phyloP scores from a whole-genome alignment of 2,113 vertebrate genomes.

The Riparia riparia region DNA sequence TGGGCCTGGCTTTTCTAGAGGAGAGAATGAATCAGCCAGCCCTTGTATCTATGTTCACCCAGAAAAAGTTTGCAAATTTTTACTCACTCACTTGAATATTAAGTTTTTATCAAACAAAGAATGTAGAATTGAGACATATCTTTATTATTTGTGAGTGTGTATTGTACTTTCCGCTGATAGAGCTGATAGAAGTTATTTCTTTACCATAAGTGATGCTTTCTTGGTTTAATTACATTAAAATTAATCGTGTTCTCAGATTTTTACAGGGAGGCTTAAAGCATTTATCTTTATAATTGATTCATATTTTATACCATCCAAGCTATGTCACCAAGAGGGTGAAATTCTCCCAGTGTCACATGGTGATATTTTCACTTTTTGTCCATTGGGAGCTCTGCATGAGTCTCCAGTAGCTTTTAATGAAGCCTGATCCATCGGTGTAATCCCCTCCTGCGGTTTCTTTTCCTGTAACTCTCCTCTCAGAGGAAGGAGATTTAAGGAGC shows the following conservation, averaged over 20 bases:
- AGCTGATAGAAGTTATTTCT: background rate
- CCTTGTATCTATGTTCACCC: background rate
- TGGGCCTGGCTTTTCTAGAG: background rate
- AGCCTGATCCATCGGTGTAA: background rate
- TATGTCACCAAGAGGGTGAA: background rate
- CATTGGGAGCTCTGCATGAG: background rate
- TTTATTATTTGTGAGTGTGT: background rate
- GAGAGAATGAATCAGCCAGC: background rate
- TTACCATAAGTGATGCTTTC: accelerated
- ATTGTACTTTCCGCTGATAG: background rate
- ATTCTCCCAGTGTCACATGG: background rate
- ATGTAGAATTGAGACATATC: background rate
- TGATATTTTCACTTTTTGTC: background rate
- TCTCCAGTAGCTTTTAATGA: background rate
- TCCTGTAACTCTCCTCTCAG: background rate
- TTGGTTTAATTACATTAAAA: background rate
- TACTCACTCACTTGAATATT: background rate
- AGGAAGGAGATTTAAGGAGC: background rate
- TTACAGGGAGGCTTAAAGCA: background rate
- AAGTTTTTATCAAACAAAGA: background rate
- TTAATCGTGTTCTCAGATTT: background rate
- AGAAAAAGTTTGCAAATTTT: background rate
- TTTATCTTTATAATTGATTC: background rate
- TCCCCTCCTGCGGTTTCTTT: background rate
- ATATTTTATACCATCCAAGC: background rate